Percentiles rank a stretch among this genome's conserved stretches.
These are phyloP conservation scores for Bos indicus DNA, from an alignment of 2,113 vertebrate genomes.

Conservation along the genomic window DNA sequence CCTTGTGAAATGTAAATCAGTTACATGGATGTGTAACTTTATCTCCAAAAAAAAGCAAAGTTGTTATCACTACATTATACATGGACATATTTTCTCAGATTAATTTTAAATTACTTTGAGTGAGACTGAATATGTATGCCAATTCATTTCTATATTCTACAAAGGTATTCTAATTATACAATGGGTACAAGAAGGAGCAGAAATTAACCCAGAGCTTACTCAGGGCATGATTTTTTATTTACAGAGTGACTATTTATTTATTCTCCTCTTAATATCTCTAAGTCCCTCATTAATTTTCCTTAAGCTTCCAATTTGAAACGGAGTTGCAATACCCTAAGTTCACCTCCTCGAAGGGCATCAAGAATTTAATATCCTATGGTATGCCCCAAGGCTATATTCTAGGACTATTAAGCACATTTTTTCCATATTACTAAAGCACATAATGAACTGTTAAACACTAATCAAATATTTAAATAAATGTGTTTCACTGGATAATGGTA, in stretches of 20 bases:
- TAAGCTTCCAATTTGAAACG: slow-evolving; percentile 56
- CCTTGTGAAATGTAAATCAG: not conserved
- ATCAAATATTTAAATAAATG: slow-evolving; percentile 73
- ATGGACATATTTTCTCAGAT: slow-evolving; percentile 3
- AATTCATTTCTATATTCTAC: slow-evolving; percentile 35
- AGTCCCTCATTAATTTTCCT: slow-evolving; percentile 71
- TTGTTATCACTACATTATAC: not conserved
- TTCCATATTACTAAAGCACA: slow-evolving; percentile 48
- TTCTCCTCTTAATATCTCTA: slow-evolving; percentile 39
- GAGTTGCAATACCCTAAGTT: not conserved
- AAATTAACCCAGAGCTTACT: slow-evolving; percentile 13
- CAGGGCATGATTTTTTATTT: slow-evolving; percentile 51
- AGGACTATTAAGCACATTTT: slow-evolving; percentile 56
- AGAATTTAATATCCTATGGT: slow-evolving; percentile 49
- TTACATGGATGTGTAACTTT: not conserved
- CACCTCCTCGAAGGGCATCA: slow-evolving; percentile 20
- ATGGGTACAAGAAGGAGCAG: not conserved
- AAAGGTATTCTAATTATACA: slow-evolving; percentile 56
- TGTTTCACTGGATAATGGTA: slow-evolving; percentile 13
- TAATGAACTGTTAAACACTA: slow-evolving; percentile 68
- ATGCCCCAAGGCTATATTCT: slow-evolving; percentile 31
- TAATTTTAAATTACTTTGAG: slow-evolving; percentile 42
- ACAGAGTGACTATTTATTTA: slow-evolving; percentile 63
- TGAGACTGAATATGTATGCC: not conserved
- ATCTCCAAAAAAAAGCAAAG: not conserved